Percentiles rank a stretch among this genome's conserved stretches.
Evolutionary conservation across 92 coral and sea anemone species (phyloP).

Genomic region (Pocillopora grandis): DNA sequence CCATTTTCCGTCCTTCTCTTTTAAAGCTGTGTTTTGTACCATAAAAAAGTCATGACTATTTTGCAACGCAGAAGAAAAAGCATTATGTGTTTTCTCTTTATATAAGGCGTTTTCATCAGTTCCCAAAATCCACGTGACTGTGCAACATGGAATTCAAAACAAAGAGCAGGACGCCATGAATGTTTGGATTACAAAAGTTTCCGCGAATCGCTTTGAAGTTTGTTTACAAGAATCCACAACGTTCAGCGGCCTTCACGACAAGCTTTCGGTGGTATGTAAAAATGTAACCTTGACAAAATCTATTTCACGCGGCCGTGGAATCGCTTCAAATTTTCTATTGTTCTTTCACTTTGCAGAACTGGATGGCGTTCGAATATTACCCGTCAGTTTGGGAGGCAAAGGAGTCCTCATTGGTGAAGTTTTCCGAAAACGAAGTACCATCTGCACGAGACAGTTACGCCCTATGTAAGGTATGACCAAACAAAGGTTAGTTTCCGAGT

Average conservation of each 20-base stretch:
- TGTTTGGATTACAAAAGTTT: conserved; percentile 22
- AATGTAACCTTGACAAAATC: no score
- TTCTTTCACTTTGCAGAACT: background rate
- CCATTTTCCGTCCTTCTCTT: background rate
- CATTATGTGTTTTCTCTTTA: no score
- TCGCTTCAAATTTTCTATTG: background rate
- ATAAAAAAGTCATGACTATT: no score
- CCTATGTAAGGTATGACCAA: background rate
- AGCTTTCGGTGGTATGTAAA: conserved; percentile 15
- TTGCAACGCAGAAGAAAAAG: no score
- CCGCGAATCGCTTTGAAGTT: conserved; percentile 33
- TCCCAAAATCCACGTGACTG: background rate
- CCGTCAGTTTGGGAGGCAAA: background rate
- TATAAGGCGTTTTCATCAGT: conserved; percentile 4
- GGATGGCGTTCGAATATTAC: background rate
- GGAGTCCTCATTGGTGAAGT: background rate
- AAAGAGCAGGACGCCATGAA: conserved; percentile 7
- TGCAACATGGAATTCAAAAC: background rate
- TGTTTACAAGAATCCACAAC: conserved; percentile 26
- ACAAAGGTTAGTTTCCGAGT: no score
- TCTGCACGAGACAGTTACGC: background rate
- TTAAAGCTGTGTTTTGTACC: no score
- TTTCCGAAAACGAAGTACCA: background rate
- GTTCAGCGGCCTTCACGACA: conserved; percentile 28
- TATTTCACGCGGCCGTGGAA: no score